Evolutionary conservation across 2,888 invertebrate genomes (phyloP).

Genomic region (Calameuta idolon): DNA sequence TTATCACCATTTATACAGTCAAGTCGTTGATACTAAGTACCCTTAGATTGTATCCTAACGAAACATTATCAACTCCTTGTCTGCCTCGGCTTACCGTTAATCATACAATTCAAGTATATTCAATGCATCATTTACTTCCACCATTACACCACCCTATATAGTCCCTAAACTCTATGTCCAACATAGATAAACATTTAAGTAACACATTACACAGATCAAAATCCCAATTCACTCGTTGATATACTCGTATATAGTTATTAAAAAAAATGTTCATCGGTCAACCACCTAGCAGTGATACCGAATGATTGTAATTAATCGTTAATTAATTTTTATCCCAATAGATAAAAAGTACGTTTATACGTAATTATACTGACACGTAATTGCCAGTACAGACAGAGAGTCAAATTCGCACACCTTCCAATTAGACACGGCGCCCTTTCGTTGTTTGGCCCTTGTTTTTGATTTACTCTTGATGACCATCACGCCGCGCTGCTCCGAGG

Average conservation of each 20-base stretch:
- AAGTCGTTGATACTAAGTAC: neutral
- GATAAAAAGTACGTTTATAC: too few relatives aligned
- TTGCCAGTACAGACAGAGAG: neutral
- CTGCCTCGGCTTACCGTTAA: neutral
- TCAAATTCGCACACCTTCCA: conserved; percentile 84
- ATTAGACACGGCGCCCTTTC: conserved; percentile 94
- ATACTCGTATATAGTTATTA: neutral
- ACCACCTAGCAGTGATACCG: neutral
- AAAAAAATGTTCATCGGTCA: neutral
- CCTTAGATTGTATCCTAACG: neutral
- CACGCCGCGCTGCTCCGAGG: conserved; percentile 89
- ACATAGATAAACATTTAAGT: neutral
- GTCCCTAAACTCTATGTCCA: neutral
- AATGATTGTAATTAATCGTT: neutral
- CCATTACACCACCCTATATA: neutral
- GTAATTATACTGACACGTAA: too few relatives aligned
- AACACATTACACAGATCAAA: neutral
- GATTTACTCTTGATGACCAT: conserved; percentile 98
- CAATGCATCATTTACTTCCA: neutral
- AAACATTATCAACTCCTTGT: neutral
- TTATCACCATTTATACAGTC: neutral
- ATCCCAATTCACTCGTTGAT: neutral
- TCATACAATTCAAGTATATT: neutral
- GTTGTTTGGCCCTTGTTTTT: conserved; percentile 94
- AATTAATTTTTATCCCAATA: neutral